phyloP scores from a whole-genome alignment of 2,113 vertebrate genomes.

The Hyaena hyaena region DNA sequence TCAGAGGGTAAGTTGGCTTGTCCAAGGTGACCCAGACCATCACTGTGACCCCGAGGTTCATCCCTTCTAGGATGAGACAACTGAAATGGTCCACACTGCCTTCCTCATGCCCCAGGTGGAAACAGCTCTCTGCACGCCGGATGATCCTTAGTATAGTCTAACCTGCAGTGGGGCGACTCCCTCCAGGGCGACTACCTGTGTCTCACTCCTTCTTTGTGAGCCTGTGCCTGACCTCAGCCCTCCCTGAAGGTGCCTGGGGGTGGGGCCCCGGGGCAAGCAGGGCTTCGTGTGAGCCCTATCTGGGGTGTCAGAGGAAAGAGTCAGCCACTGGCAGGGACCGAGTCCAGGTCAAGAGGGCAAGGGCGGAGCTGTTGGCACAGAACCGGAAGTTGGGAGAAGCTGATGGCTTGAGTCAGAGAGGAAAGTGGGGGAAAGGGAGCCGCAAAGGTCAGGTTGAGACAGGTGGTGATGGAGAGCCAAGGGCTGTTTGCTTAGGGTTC shows the following conservation, averaged over 20 bases:
- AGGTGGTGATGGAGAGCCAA: background rate
- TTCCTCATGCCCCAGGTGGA: background rate
- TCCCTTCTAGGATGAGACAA: background rate
- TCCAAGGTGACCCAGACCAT: background rate
- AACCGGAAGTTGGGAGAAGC: background rate
- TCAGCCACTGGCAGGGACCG: background rate
- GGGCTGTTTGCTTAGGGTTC: background rate
- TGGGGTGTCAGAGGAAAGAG: background rate
- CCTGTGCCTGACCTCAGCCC: background rate
- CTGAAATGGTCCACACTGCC: background rate
- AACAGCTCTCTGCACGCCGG: background rate
- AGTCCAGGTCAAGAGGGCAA: background rate
- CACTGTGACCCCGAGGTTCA: background rate
- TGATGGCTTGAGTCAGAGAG: background rate
- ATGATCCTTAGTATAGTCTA: fast-evolving
- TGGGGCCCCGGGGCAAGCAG: background rate
- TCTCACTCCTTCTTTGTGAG: background rate
- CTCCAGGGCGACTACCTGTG: background rate
- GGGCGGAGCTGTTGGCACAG: background rate
- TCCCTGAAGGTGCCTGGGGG: background rate
- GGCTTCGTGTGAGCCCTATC: background rate
- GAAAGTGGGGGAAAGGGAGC: background rate
- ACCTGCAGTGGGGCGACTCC: background rate
- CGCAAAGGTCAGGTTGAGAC: background rate
- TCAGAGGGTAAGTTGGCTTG: background rate